A percentile compares a stretch with the other conserved stretches of the same genome.
Evolutionary conservation across 2,113 vertebrate genomes (phyloP).

Genomic region (Morone chrysops): DNA sequence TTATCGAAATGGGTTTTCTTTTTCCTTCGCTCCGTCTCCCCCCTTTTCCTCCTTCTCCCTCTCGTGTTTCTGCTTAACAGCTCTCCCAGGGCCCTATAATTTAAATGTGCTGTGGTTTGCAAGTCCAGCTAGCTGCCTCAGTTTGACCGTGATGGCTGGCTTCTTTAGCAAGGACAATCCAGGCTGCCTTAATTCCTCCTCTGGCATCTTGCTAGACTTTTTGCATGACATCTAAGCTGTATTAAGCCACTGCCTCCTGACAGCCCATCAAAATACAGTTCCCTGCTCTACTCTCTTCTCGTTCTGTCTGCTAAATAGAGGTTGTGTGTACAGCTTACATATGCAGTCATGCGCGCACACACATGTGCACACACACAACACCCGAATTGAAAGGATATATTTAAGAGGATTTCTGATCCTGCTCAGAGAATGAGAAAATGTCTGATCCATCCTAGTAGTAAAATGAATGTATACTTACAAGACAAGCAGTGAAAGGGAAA

Average conservation of each 20-base stretch:
- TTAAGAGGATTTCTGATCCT: conserved; percentile 76
- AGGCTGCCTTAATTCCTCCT: conserved; percentile 69
- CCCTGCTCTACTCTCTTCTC: conserved; percentile 61
- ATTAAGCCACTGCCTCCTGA: conserved; percentile 74
- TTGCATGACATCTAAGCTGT: conserved; percentile 73
- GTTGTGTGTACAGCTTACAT: conserved; percentile 62
- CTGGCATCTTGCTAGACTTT: conserved; percentile 64
- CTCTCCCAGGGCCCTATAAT: conserved; percentile 74
- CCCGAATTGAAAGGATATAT: conserved; percentile 65
- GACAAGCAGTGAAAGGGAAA: conserved; percentile 41
- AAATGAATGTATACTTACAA: conserved; percentile 54
- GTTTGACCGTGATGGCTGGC: conserved; percentile 54
- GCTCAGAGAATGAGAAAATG: conserved; percentile 65
- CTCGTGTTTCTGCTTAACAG: conserved; percentile 71
- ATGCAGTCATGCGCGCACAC: conserved; percentile 29
- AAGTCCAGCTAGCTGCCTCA: conserved; percentile 63
- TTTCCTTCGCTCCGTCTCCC: conserved; percentile 23
- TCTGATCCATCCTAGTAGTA: conserved; percentile 48
- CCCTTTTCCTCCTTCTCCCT: conserved; percentile 23
- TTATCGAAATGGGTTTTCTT: conserved; percentile 68
- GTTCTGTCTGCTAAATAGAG: conserved; percentile 62
- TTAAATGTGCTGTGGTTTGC: conserved; percentile 79
- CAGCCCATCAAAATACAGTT: conserved; percentile 70
- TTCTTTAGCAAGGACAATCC: conserved; percentile 68
- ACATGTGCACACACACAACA: not conserved